Evolutionary conservation across 2,888 invertebrate species (phyloP).

Genomic region (Callyntrura guangdongensis): DNA sequence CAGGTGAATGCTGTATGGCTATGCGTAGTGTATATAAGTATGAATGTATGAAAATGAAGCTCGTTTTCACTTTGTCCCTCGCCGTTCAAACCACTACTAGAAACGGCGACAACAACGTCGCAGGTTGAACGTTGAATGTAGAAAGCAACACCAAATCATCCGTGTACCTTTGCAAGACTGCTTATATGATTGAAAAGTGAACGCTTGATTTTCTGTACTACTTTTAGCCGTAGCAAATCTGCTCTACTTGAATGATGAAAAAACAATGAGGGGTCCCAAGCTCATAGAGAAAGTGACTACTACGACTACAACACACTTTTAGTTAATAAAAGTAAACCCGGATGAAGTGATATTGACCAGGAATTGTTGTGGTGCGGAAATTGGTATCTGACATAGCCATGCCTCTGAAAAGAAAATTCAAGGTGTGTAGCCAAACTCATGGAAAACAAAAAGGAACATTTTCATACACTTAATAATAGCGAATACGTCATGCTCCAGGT

Average conservation of each 20-base stretch:
- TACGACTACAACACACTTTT: not conserved
- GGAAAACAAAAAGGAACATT: constrained; percentile 28
- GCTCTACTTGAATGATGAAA: constrained; percentile 51
- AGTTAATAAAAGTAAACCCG: constrained; percentile 72
- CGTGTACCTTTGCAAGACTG: not conserved
- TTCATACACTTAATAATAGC: not conserved
- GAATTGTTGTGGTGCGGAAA: constrained; percentile 71
- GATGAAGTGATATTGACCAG: constrained; percentile 77
- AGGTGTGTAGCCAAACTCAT: constrained; percentile 46
- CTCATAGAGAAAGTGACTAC: constrained; percentile 26
- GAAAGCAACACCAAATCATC: constrained; percentile 24
- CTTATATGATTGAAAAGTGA: not conserved
- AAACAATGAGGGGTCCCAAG: constrained; percentile 61
- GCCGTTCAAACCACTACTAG: not conserved
- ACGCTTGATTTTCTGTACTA: constrained; percentile 10
- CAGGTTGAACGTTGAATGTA: not conserved
- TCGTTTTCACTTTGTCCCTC: constrained; percentile 25
- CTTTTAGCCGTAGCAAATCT: constrained; percentile 30
- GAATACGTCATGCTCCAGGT: constrained; percentile 2
- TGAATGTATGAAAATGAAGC: constrained; percentile 52
- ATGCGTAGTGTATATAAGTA: constrained; percentile 7
- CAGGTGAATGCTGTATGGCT: not conserved
- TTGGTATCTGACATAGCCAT: constrained; percentile 59
- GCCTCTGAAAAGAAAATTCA: constrained; percentile 52
- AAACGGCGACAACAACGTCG: not conserved